phyloP scores from a whole-genome alignment of 2,888 invertebrate species.

The Drosophila nr. fundita region DNA sequence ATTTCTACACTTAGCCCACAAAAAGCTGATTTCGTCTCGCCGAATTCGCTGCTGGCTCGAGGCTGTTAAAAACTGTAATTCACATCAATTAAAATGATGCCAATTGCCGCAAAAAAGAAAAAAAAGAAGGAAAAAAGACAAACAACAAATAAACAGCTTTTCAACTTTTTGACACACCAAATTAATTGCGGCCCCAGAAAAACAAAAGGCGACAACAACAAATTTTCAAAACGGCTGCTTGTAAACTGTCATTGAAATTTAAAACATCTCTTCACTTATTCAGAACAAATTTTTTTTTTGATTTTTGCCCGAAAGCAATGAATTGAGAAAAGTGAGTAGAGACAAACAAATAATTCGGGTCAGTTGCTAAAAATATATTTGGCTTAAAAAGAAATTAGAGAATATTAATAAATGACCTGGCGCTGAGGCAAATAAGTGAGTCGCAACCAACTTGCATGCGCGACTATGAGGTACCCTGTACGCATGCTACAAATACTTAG shows the following conservation, averaged over 20 bases:
- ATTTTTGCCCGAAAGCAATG: not conserved
- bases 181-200: constrained; percentile 45
- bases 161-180: constrained; percentile 41
- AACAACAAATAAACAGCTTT: constrained; percentile 34
- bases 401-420: constrained; percentile 25
- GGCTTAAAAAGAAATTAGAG: constrained; percentile 12
- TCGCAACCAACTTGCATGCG: not conserved
- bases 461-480: not conserved
- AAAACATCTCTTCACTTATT: constrained; percentile 22
- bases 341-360: constrained; percentile 47
- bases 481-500: not conserved
- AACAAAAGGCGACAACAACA: constrained; percentile 21
- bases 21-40: constrained; percentile 42
- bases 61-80: constrained; percentile 40
- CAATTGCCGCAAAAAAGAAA: constrained; percentile 40
- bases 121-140: not conserved
- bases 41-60: constrained; percentile 12
- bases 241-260: constrained; percentile 42
- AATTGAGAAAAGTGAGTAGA: constrained; percentile 21
- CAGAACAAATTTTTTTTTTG: not conserved
- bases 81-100: constrained; percentile 61
- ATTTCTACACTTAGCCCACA: constrained; percentile 58
- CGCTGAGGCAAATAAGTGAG: not conserved
- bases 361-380: constrained; percentile 58
- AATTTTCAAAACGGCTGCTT: constrained; percentile 14